Evolutionary conservation across 2,888 invertebrate species (phyloP), one percentile per base, ranked within the genome.

Genomic region (Vesta saturnalis): DNA sequence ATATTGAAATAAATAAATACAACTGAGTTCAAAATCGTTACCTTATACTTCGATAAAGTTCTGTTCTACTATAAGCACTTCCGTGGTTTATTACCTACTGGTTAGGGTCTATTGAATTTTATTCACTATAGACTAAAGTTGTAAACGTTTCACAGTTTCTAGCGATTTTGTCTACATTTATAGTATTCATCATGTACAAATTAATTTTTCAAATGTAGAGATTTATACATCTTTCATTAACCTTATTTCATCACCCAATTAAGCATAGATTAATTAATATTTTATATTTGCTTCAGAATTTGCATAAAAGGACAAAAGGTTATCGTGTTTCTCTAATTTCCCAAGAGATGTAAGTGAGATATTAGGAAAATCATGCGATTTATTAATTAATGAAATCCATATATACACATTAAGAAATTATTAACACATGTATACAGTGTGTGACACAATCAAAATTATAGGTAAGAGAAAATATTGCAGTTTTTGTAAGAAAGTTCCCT

Each of bases 291-390:
- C 22, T 56, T 56, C 10, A 14, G 1, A 35, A 56, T 35, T 35
- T 12, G 56, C 35, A 16, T 35, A 56, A 30, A 56, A 56, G 10
- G 18, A 23, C 56, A 30, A 52, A 19, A 52, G n/a, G 52, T 19
- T 52, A 21, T 52, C 52, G 56, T 56, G 56, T 56, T 56, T 56
- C n/a, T 23, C 18, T 56, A 56, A 56, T 56, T 56, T 56, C 56
- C 56, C 56, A 56, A 14, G 56, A 56, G 56, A 56, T 56, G 21
- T 19, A 52, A 19, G 52, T 52, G 19, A 52, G 19, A 19, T 19
- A 56, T 56, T 23, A 15, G 30, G 56, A 35, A 56, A 56, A 56
- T 56, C 56, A 35, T 35, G 35, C 56, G 30, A 56, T 56, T 56
- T 56, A 56, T 56, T 56, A 56, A 56, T 56, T 56, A 56, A 56